Conservation (phyloP, 2,113 vertebrate genomes). For the Pyrgilauda ruficollis region DNA sequence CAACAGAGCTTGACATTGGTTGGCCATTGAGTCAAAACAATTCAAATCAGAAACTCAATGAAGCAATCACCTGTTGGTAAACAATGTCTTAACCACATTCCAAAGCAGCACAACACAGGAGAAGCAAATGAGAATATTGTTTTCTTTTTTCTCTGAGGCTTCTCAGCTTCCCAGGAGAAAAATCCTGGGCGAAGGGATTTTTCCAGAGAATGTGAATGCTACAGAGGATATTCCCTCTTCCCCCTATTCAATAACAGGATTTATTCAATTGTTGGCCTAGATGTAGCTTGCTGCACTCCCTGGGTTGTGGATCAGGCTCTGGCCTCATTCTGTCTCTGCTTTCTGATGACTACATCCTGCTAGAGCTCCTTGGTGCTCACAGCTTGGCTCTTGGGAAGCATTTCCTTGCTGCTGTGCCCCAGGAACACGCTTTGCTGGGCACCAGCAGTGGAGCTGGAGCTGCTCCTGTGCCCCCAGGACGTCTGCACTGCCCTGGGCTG, state of each 20-base stretch:
- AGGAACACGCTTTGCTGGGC: rapidly evolving
- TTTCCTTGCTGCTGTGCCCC: neutral
- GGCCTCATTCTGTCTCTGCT: slow-evolving; percentile 25
- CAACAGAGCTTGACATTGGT: too few relatives aligned
- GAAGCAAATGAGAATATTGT: too few relatives aligned
- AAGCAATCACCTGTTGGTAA: too few relatives aligned
- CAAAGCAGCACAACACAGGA: too few relatives aligned
- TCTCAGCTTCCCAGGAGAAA: too few relatives aligned
- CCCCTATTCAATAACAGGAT: neutral
- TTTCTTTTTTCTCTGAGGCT: too few relatives aligned
- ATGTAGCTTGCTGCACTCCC: neutral
- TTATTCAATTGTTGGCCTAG: neutral
- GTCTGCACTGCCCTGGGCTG: neutral
- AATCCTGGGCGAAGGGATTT: too few relatives aligned
- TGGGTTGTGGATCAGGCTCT: neutral
- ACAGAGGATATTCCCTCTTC: neutral
- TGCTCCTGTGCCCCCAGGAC: neutral
- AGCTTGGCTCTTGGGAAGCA: neutral
- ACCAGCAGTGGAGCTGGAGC: neutral
- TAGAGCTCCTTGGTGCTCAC: neutral
- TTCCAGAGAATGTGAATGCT: too few relatives aligned
- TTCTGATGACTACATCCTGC: neutral
- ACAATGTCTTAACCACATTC: too few relatives aligned
- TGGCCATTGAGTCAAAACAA: too few relatives aligned
- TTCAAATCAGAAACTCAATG: too few relatives aligned